Evolutionary conservation across 2,797 vertebrate genomes (phyloP).

Genomic region (Eleutherodactylus coqui): DNA sequence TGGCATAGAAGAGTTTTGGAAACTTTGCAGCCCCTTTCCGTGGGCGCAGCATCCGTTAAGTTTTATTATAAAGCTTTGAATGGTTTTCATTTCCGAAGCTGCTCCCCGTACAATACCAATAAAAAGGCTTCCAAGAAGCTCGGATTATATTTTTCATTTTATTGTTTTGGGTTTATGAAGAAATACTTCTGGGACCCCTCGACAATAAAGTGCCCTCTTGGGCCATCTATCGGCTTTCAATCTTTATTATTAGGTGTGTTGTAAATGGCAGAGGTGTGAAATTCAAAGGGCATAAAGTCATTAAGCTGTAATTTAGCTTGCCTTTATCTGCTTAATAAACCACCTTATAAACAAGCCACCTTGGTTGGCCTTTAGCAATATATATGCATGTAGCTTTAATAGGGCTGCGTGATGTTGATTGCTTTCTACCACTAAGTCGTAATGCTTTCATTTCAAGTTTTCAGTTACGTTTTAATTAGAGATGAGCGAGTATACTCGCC

Average conservation of each 20-base stretch:
- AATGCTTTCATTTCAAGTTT: no score
- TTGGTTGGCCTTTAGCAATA: background rate
- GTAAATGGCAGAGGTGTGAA: slow-evolving; percentile 26
- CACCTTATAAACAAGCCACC: background rate
- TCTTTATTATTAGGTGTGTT: slow-evolving; percentile 33
- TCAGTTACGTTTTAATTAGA: no score
- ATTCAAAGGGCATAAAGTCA: background rate
- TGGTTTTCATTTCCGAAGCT: slow-evolving; percentile 51
- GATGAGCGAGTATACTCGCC: no score
- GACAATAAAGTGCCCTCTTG: slow-evolving; percentile 43
- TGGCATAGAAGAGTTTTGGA: background rate
- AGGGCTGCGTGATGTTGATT: no score
- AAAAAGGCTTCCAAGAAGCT: slow-evolving; percentile 47
- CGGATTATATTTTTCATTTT: slow-evolving; percentile 30
- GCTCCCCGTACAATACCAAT: slow-evolving; percentile 52
- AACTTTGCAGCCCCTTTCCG: no score
- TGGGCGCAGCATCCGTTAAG: background rate
- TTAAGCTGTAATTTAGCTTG: no score
- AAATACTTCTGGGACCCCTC: slow-evolving; percentile 41
- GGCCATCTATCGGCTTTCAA: slow-evolving; percentile 33
- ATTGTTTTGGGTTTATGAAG: slow-evolving; percentile 55
- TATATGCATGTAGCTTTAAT: background rate
- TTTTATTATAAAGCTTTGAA: slow-evolving; percentile 49
- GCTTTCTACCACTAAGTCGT: no score
- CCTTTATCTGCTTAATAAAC: background rate